These are phyloP conservation scores for Xestia c-nigrum DNA, from an alignment of 2,888 invertebrate species.

Conservation along the genomic window DNA sequence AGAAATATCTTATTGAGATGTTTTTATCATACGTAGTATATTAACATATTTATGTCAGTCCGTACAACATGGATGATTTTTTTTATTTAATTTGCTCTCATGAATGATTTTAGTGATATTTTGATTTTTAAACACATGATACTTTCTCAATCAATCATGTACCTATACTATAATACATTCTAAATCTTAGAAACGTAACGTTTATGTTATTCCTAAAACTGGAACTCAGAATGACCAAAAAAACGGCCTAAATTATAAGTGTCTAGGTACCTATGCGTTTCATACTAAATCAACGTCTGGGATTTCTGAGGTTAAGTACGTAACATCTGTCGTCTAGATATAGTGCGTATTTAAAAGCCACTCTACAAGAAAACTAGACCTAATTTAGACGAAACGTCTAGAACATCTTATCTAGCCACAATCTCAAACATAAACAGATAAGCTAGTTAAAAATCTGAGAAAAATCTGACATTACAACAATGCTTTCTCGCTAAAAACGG, in stretches of 20 bases:
- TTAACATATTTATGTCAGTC: background rate
- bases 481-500: conserved; percentile 68
- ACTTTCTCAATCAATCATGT: too few relatives aligned
- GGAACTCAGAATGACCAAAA: background rate
- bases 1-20: background rate
- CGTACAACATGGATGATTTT: background rate
- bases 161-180: background rate
- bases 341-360: background rate
- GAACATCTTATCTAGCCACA: conserved; percentile 37
- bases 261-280: background rate
- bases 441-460: conserved; percentile 64
- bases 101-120: background rate
- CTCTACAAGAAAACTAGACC: conserved; percentile 21
- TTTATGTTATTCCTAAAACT: background rate
- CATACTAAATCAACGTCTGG: background rate
- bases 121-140: background rate
- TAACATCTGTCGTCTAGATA: background rate
- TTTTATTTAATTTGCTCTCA: background rate
- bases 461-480: conserved; percentile 59
- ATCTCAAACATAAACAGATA: conserved; percentile 49
- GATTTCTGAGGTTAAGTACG: conserved; percentile 7
- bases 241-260: background rate
- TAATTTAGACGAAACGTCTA: conserved; percentile 25
- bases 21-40: background rate
- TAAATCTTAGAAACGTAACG: background rate